Evolutionary conservation across 2,113 vertebrate species (phyloP).

Genomic region (Pyrgilauda ruficollis): DNA sequence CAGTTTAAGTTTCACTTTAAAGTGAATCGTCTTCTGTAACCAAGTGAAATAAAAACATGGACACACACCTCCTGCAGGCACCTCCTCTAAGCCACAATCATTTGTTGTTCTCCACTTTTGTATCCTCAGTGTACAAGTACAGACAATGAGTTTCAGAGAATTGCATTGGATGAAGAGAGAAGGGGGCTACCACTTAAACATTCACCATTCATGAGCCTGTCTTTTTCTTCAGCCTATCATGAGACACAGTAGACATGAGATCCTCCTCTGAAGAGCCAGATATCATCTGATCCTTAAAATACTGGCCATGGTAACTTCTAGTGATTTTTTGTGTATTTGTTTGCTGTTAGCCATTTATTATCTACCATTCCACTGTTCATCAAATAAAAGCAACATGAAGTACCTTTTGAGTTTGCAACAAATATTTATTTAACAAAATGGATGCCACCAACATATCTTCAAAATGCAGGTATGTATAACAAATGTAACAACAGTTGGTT

Average conservation of each 20-base stretch:
- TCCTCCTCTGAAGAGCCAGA: neutral
- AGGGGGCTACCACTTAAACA: neutral
- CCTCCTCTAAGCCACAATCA: neutral
- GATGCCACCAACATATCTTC: slow-evolving; percentile 39
- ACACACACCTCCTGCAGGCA: neutral
- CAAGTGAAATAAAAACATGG: neutral
- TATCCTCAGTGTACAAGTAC: neutral
- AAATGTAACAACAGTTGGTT: slow-evolving; percentile 26
- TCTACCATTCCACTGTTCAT: neutral
- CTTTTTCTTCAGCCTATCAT: neutral
- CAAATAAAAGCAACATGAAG: neutral
- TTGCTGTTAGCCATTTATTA: neutral
- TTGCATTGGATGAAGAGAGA: neutral
- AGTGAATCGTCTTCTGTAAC: neutral
- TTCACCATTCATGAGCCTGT: neutral
- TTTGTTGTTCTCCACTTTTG: neutral
- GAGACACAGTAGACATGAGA: neutral
- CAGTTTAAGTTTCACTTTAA: neutral
- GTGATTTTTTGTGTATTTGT: neutral
- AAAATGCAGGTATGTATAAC: slow-evolving; percentile 13
- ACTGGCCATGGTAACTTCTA: neutral
- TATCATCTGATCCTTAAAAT: neutral
- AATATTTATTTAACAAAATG: slow-evolving; percentile 71
- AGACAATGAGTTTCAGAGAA: neutral
- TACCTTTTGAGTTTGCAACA: slow-evolving; percentile 39